Base-by-base conservation (phyloP, 1,140 invertebrate species). In the Coptotermes formosanus region DNA sequence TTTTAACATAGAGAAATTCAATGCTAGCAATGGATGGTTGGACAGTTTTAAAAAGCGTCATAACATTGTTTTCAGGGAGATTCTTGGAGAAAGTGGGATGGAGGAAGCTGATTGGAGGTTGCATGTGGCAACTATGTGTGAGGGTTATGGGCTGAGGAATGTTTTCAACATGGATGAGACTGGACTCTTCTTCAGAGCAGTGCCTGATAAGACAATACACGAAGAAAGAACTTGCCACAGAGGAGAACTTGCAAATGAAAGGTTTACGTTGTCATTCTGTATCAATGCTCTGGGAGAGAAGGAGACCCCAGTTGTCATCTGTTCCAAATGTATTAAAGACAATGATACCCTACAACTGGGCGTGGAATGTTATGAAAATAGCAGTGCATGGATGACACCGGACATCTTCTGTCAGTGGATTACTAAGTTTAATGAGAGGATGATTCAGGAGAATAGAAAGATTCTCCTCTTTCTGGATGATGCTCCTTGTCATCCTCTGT, bases 131-230 rank as follows among this genome's bases (percentile, higher is more conserved):
- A 30, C 64, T 75, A 43, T 43, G 23, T 83, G 82, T 83, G 82
- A 83, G 45, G 82, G 82, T 1, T 83, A 83, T 83, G 43, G 8
- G 2, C 43, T 45, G 8, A 30, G 82, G 32, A 19, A 83, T 52
- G 21, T 44, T 0, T 83, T 83, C 38, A 83, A 43, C 82, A 25
- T 44, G 23, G 82, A 83, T 32, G 82, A 83, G 25, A 83, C 82
- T 45, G 45, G 83, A 48, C 52, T 84, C 16, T 84, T 84, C 83
- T 84, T 84, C 59, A 32, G 45, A 21, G 45, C 83, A 23, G 48
- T 84, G 43, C 83, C 83, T 38, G 83, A 84, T 16, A 84, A 84
- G 38, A 84, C 45, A n/a, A 52, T 52, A 64, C 45, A 30, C 32
- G 23, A 30, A 25, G 83, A 52, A 1, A 82, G 3, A 83, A 45